A percentile compares a stretch with the other conserved stretches of the same genome.
These are phyloP conservation scores for Drymonia ruficornis DNA, from an alignment of 2,888 invertebrate genomes.

Conservation along the genomic window DNA sequence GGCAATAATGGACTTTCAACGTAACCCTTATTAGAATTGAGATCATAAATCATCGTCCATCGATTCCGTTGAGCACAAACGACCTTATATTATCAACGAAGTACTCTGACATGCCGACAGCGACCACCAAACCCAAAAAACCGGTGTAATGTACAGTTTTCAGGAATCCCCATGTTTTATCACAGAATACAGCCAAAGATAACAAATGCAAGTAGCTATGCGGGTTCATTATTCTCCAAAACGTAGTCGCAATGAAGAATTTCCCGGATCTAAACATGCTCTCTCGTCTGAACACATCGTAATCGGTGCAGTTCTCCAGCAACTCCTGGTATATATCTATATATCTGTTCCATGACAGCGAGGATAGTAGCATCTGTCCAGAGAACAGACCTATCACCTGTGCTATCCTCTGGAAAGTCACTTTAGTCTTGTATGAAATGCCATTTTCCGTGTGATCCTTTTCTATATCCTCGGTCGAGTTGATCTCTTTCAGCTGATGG, in stretches of 20 bases:
- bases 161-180: conserved; percentile 92
- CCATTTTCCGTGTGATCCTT: conserved; percentile 78
- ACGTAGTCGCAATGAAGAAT: conserved; percentile 89
- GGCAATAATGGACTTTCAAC: not conserved
- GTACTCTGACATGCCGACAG: conserved; percentile 90
- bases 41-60: conserved; percentile 43
- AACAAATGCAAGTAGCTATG: conserved; percentile 91
- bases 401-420: conserved; percentile 87
- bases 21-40: conserved; percentile 1
- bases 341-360: conserved; percentile 93
- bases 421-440: conserved; percentile 88
- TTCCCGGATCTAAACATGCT: conserved; percentile 88
- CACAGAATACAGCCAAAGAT: conserved; percentile 91
- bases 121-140: conserved; percentile 87
- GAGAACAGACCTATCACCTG: conserved; percentile 87
- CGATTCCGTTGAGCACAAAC: conserved; percentile 48
- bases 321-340: conserved; percentile 92
- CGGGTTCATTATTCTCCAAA: conserved; percentile 92
- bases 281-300: conserved; percentile 79
- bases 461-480: conserved; percentile 74
- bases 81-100: conserved; percentile 67
- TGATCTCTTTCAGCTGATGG: conserved; percentile 75
- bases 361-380: conserved; percentile 89
- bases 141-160: conserved; percentile 88
- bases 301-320: conserved; percentile 86